Percentiles rank a stretch among this genome's conserved stretches.
Conservation (phyloP, 2,888 invertebrate genomes). For the Drosophila kambysellisi region DNA sequence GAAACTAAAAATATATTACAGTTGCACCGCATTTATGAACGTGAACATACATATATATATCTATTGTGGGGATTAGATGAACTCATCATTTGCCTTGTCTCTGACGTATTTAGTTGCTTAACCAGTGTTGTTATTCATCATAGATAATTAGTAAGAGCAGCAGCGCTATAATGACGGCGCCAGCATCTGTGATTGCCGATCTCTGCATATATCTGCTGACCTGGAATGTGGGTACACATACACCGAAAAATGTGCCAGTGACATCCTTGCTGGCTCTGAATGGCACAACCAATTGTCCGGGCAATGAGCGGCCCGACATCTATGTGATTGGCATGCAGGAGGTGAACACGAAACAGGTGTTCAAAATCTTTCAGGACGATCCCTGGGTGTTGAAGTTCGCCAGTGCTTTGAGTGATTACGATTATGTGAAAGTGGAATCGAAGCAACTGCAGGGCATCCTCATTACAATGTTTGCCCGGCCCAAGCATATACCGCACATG, state of each 20-base stretch:
- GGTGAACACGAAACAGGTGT: constrained; percentile 93
- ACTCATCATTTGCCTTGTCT: constrained; percentile 30
- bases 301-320: constrained; percentile 91
- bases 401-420: constrained; percentile 88
- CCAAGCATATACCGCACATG: constrained; percentile 92
- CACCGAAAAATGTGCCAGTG: constrained; percentile 89
- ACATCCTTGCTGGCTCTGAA: constrained; percentile 89
- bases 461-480: constrained; percentile 91
- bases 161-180: constrained; percentile 49
- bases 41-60: background rate
- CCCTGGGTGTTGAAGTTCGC: constrained; percentile 92
- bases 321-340: constrained; percentile 96
- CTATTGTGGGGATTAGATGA: constrained; percentile 17
- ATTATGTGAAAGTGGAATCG: constrained; percentile 92
- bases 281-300: constrained; percentile 86
- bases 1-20: background rate
- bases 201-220: constrained; percentile 90
- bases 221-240: constrained; percentile 95
- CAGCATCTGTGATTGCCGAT: constrained; percentile 73
- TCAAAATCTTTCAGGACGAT: constrained; percentile 92
- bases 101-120: constrained; percentile 55
- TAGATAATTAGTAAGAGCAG: constrained; percentile 29
- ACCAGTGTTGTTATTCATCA: constrained; percentile 46
- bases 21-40: background rate
- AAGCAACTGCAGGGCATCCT: constrained; percentile 94